Conservation (phyloP, 2,113 vertebrate genomes). For the Actenoides hombroni region DNA sequence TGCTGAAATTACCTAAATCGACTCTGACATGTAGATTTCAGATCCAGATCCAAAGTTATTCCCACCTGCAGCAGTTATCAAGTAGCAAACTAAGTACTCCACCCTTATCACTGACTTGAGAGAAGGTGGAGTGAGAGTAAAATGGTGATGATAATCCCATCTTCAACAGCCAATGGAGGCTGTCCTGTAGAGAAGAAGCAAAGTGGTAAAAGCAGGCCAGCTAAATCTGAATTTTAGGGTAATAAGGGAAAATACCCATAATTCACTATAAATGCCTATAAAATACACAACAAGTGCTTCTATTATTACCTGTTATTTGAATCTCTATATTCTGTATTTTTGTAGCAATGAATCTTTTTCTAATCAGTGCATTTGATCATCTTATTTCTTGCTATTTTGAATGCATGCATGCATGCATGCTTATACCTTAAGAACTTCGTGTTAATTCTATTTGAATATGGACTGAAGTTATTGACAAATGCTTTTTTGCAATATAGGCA, state of each 20-base stretch:
- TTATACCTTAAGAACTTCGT: not conserved
- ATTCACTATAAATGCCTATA: not conserved
- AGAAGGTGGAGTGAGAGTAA: not conserved
- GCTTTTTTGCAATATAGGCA: not conserved
- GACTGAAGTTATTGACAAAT: not conserved
- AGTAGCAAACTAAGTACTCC: not conserved
- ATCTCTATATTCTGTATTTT: not conserved
- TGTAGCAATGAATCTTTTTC: not conserved
- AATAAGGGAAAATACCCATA: not conserved
- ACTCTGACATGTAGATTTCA: not conserved
- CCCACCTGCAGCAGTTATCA: not conserved
- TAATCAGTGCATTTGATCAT: not conserved
- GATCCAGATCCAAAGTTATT: not conserved
- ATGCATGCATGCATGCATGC: not conserved
- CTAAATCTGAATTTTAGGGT: not conserved
- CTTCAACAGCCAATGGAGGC: not conserved
- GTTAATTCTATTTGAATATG: not conserved
- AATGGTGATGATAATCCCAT: not conserved
- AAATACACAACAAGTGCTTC: not conserved
- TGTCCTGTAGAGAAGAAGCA: not conserved
- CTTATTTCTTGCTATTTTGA: not conserved
- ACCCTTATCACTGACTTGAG: not conserved
- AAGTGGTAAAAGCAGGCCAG: not conserved
- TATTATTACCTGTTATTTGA: not conserved
- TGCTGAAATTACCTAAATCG: not conserved